Conservation (phyloP, 1,140 invertebrate genomes). For the Cherax destructor region DNA sequence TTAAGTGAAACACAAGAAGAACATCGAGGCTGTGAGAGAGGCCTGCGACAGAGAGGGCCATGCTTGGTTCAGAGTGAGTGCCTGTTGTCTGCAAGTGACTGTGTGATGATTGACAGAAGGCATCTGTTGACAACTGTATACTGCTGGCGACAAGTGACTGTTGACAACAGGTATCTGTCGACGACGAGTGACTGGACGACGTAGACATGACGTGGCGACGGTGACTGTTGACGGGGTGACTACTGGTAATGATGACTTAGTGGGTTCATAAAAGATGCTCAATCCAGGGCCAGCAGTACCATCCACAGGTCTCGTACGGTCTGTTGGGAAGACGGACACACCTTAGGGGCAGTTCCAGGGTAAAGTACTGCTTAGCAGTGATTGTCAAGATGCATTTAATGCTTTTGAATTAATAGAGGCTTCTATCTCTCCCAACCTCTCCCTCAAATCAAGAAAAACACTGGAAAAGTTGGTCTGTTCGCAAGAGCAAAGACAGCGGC, state of each 20-base stretch:
- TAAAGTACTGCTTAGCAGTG: neutral
- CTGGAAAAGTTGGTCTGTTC: neutral
- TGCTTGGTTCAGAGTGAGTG: neutral
- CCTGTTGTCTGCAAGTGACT: neutral
- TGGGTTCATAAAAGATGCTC: constrained; percentile 46
- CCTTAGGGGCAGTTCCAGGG: neutral
- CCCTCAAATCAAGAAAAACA: neutral
- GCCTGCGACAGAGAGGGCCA: neutral
- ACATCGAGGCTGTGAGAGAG: neutral
- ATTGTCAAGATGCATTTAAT: neutral
- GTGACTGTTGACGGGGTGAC: constrained; percentile 36
- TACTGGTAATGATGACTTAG: constrained; percentile 19
- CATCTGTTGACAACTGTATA: too few species aligned
- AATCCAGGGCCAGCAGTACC: constrained; percentile 65
- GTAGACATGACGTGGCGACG: neutral
- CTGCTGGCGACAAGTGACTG: neutral
- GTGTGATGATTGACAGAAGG: too few species aligned
- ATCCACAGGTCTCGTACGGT: constrained; percentile 58
- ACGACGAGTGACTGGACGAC: neutral
- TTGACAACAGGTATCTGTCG: neutral
- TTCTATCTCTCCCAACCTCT: neutral
- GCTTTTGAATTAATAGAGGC: neutral
- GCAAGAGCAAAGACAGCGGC: neutral
- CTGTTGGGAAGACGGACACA: constrained; percentile 36
- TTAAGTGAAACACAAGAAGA: neutral